These are phyloP conservation scores for Andrena camellia DNA, from an alignment of 2,888 invertebrate species.

Conservation along the genomic window DNA sequence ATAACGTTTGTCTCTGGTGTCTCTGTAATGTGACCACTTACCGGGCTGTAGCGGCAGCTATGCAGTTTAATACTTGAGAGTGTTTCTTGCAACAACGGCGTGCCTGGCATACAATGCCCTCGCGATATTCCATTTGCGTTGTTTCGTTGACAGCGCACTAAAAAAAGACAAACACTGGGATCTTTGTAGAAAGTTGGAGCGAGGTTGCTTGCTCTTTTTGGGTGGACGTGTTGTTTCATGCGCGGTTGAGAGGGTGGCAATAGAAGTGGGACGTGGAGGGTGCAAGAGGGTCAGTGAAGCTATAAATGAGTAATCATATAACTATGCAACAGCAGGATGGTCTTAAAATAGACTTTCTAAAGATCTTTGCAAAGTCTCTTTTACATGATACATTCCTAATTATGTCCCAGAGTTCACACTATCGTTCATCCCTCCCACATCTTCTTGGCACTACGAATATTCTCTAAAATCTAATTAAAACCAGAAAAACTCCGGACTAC, in stretches of 20 bases:
- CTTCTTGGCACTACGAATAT: too few relatives aligned
- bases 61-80: slow-evolving; percentile 71
- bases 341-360: too few relatives aligned
- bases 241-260: background rate
- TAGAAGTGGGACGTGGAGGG: background rate
- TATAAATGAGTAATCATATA: too few relatives aligned
- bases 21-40: slow-evolving; percentile 72
- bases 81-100: slow-evolving; percentile 68
- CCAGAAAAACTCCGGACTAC: too few relatives aligned
- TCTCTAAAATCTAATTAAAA: too few relatives aligned
- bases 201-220: background rate
- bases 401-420: too few relatives aligned
- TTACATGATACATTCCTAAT: too few relatives aligned
- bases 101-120: slow-evolving; percentile 54
- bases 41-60: slow-evolving; percentile 55
- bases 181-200: slow-evolving; percentile 9
- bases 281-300: background rate
- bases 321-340: too few relatives aligned
- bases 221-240: background rate
- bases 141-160: slow-evolving; percentile 33
- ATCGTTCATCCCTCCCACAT: too few relatives aligned
- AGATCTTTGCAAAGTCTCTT: too few relatives aligned
- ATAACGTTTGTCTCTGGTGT: slow-evolving; percentile 63
- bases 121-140: slow-evolving; percentile 62
- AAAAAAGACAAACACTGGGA: background rate